These are phyloP conservation scores for Muscicapa adusta DNA, from an alignment of 2,113 vertebrate species.

Conservation along the genomic window DNA sequence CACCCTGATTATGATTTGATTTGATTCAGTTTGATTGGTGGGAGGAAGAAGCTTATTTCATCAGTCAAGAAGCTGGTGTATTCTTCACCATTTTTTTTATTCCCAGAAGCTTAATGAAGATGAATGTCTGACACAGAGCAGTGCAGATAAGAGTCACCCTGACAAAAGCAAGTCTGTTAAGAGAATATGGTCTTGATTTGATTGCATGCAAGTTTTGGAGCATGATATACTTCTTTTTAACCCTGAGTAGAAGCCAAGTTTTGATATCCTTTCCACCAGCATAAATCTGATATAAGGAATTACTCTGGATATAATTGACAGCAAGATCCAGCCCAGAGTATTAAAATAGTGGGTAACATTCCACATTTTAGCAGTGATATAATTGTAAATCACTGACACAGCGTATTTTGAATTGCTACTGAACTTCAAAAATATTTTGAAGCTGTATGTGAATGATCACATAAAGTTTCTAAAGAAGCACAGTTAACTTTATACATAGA, in stretches of 20 bases:
- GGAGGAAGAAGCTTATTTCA: conserved; percentile 4
- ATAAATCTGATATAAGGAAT: background rate
- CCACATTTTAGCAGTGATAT: background rate
- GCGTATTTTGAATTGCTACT: conserved; percentile 15
- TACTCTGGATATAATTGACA: conserved; percentile 1
- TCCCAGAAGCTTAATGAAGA: conserved; percentile 3
- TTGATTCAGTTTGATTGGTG: background rate
- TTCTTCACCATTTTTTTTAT: background rate
- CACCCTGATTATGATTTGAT: background rate
- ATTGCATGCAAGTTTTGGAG: conserved; percentile 10
- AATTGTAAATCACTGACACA: background rate
- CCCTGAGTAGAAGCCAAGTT: background rate
- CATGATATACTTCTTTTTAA: background rate
- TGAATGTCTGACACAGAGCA: background rate
- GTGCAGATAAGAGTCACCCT: background rate
- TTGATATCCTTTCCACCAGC: conserved; percentile 35
- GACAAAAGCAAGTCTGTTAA: background rate
- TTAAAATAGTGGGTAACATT: background rate
- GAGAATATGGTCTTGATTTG: background rate
- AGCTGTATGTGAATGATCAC: conserved; percentile 42
- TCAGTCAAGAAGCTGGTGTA: background rate
- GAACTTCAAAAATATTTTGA: conserved; percentile 45
- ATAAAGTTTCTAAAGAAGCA: conserved; percentile 70
- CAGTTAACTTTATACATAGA: conserved; percentile 73
- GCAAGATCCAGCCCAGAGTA: background rate